Evolutionary conservation across 2,888 invertebrate genomes (phyloP), one percentile per base, ranked within the genome.

Genomic region (Drosophila niveifrons): DNA sequence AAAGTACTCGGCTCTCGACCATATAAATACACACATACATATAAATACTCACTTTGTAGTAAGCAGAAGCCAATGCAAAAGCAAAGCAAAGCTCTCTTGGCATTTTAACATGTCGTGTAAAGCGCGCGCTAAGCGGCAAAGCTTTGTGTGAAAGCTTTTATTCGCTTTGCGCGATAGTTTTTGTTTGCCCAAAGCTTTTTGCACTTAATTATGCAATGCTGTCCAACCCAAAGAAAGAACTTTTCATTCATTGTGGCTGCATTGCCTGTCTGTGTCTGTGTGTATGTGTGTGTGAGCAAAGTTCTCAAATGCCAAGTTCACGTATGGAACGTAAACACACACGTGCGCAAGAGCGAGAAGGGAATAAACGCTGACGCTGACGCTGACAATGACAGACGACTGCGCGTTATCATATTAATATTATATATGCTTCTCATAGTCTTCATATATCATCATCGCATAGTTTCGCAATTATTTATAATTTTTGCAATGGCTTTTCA

Each of bases 131-230:
- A 23, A 23, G 15, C 43, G 8, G 23, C 23, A 52, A 48, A 68
- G 67, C 73, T 69, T 47, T 29, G 31, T 6, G 23, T 23, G 23
- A 6, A 31, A 29, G 43, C 31, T 11, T 28, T 50, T 13, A 10
- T 52, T 4, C 44, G n/a, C 34, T 28, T 36, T n/a, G 34, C 34
- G 10, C 41, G 50, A 62, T 66, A 52, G 77, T 63, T 75, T 56
- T 36, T 57, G 50, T 66, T 36, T 41, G 6, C 10, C 1, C 2
- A 69, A 63, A 80, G 77, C 80, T 78, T 69, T 69, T 66, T 50
- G 13, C 62, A 67, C 50, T 80, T 70, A 78, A 80, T 78, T 80
- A 78, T 78, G 78, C 80, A 78, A 78, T 52, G 47, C 17, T 23
- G 23, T 23, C 23, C 6, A 23, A 23, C 44, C 34, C 36, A 31